phyloP scores from a whole-genome alignment of 2,888 invertebrate genomes.

The Tholera decimalis region DNA sequence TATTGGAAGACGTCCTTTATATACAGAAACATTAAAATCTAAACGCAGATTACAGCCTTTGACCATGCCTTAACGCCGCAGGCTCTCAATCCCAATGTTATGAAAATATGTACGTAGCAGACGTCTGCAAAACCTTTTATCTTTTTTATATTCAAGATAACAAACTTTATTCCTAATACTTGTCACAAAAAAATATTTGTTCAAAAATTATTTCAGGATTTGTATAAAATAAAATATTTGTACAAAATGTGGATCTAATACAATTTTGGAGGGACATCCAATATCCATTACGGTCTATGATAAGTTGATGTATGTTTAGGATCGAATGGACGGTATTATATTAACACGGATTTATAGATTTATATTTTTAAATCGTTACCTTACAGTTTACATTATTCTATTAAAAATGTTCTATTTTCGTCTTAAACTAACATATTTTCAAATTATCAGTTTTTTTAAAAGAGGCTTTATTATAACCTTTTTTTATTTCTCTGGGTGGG shows the following conservation, averaged over 20 bases:
- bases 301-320: constrained; percentile 31
- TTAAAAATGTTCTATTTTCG: neutral
- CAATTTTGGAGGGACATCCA: constrained; percentile 6
- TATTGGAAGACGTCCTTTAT: neutral
- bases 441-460: no score
- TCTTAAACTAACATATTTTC: no score
- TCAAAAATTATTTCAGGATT: constrained; percentile 13
- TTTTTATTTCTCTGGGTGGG: no score
- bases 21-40: neutral
- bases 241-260: constrained; percentile 15
- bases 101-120: constrained; percentile 5
- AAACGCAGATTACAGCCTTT: neutral
- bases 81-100: constrained; percentile 21
- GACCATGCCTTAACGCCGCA: constrained; percentile 15
- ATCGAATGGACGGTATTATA: neutral
- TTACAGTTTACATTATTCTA: neutral
- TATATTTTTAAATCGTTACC: constrained; percentile 1
- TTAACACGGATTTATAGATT: constrained; percentile 12
- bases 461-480: neutral
- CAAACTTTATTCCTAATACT: constrained; percentile 8
- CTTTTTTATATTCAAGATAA: constrained; percentile 25
- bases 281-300: constrained; percentile 26
- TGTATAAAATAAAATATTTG: constrained; percentile 9
- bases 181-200: constrained; percentile 3
- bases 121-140: constrained; percentile 12